Percentiles rank a stretch among this genome's conserved stretches.
Conservation (phyloP, 35 echinoderm and acorn worm genomes). For the Stichopus chloronotus region DNA sequence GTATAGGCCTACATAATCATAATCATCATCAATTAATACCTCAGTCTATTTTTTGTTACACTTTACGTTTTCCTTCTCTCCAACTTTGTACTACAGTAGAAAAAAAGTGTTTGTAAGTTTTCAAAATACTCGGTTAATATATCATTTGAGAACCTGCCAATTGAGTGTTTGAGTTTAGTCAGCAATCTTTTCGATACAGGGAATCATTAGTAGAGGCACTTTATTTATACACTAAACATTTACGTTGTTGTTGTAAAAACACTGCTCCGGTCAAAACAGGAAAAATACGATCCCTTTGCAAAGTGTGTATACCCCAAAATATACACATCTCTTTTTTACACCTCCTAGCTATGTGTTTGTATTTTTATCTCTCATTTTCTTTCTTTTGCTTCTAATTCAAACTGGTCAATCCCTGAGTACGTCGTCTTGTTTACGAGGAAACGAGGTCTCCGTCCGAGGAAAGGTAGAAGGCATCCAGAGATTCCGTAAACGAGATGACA, state of each 20-base stretch:
- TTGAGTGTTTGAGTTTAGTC: no score
- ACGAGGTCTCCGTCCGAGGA: neutral
- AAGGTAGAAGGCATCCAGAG: no score
- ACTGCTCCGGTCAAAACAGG: neutral
- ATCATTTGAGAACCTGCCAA: no score
- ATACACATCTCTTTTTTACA: no score
- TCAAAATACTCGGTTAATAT: no score
- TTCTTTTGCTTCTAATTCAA: no score
- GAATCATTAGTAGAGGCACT: neutral
- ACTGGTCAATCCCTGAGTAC: neutral
- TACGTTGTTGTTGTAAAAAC: slow-evolving; percentile 10
- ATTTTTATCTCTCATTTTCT: no score
- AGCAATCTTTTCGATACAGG: no score
- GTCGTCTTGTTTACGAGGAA: neutral
- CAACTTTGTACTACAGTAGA: no score
- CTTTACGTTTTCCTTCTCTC: no score
- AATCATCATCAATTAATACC: neutral
- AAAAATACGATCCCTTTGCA: neutral
- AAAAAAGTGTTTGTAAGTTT: no score
- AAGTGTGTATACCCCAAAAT: neutral
- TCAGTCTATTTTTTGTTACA: neutral
- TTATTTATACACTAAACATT: slow-evolving; percentile 20
- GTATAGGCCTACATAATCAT: neutral
- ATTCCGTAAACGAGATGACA: neutral
- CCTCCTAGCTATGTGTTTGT: no score